Conservation (phyloP, 2,888 invertebrate genomes). For the Stenichneumon culpator region DNA sequence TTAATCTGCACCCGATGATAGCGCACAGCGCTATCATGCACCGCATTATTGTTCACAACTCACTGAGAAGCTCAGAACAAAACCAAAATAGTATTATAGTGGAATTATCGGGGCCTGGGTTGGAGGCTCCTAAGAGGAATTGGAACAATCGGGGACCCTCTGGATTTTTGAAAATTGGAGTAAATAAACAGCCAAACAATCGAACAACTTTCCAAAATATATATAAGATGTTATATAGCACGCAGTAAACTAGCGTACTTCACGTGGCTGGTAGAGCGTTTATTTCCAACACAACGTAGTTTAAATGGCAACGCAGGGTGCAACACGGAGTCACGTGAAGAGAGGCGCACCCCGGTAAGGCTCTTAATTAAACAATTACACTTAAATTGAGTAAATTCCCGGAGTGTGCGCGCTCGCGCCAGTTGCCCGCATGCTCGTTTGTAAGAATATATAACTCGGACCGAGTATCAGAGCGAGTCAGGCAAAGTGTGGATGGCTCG, state of each 20-base stretch:
- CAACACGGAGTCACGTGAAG: conserved; percentile 60
- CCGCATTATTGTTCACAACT: no score
- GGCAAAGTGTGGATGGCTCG: background rate
- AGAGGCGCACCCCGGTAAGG: conserved; percentile 71
- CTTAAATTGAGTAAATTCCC: conserved; percentile 81
- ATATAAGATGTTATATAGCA: background rate
- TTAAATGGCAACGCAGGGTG: conserved; percentile 4
- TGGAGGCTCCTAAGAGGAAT: no score
- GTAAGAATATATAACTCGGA: conserved; percentile 47
- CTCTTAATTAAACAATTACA: conserved; percentile 83
- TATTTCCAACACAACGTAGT: background rate
- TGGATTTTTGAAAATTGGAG: no score
- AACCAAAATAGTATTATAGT: no score
- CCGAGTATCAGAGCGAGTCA: conserved; percentile 25
- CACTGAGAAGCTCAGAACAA: no score
- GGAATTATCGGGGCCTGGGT: no score
- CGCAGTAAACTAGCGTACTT: background rate
- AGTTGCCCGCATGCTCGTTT: conserved; percentile 79
- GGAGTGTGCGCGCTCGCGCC: conserved; percentile 55
- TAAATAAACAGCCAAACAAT: no score
- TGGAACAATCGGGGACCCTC: no score
- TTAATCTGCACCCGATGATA: no score
- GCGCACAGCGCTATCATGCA: no score
- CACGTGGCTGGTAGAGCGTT: background rate
- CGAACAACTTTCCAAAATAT: background rate